Percentiles rank a stretch among this genome's conserved stretches.
phyloP scores from a whole-genome alignment of 2,113 vertebrate genomes.

The Boleophthalmus pectinirostris region DNA sequence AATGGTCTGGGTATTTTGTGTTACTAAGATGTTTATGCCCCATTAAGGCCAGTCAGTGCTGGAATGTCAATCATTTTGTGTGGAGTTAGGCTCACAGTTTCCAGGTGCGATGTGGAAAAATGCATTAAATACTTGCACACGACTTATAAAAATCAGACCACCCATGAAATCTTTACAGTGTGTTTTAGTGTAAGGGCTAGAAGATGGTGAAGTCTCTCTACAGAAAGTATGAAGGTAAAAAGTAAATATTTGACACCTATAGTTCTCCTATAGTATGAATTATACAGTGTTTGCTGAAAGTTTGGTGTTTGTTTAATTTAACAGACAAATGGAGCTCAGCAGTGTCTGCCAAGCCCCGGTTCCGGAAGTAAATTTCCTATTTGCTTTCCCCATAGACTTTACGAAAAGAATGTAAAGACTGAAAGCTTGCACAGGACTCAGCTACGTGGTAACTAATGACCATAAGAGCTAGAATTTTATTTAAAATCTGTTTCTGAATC shows the following conservation, averaged over 20 bases:
- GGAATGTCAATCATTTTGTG: constrained; percentile 12
- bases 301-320: too few species aligned
- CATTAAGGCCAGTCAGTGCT: background rate
- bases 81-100: background rate
- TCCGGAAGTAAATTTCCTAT: too few species aligned
- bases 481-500: too few species aligned
- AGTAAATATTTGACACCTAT: background rate
- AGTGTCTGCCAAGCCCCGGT: too few species aligned
- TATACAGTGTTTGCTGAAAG: background rate
- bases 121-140: constrained; percentile 11
- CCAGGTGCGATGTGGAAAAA: constrained; percentile 8
- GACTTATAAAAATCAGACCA: constrained; percentile 10
- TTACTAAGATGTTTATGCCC: background rate
- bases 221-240: background rate
- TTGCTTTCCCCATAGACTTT: too few species aligned
- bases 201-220: background rate
- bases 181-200: background rate
- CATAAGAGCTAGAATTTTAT: too few species aligned
- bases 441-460: too few species aligned
- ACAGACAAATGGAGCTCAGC: too few species aligned
- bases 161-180: constrained; percentile 5
- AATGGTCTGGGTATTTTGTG: constrained; percentile 6
- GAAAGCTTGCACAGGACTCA: too few species aligned
- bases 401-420: too few species aligned
- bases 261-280: background rate